Evolutionary conservation across 2,113 vertebrate genomes (phyloP).

Genomic region (Thunnus thynnus): DNA sequence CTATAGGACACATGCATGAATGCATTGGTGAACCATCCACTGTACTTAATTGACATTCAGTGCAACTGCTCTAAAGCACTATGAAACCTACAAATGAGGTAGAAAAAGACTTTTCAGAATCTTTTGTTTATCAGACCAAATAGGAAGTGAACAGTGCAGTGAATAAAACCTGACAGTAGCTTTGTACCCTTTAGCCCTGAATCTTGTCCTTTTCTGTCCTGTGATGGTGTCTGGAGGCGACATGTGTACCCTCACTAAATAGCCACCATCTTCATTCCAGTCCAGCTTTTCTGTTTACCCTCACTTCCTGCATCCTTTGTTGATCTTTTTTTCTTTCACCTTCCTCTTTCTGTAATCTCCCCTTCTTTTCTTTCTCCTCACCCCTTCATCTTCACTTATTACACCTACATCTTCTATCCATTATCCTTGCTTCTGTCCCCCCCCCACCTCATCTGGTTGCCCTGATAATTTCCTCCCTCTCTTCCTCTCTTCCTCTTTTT

Average conservation of each 20-base stretch:
- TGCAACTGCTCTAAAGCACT: background rate
- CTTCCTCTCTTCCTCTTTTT: background rate
- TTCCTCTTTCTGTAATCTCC: too few relatives aligned
- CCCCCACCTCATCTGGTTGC: background rate
- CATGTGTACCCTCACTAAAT: slow-evolving; percentile 16
- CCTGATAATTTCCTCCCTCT: background rate
- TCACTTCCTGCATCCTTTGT: background rate
- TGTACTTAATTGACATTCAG: slow-evolving; percentile 10
- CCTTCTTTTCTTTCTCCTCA: background rate
- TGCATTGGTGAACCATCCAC: background rate
- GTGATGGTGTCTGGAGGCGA: slow-evolving; percentile 11
- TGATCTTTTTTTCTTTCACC: background rate
- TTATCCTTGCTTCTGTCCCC: background rate
- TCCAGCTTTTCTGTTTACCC: background rate
- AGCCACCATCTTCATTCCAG: background rate
- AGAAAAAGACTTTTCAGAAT: background rate
- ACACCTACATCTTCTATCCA: background rate
- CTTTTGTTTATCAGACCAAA: background rate
- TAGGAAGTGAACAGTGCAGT: background rate
- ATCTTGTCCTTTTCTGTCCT: slow-evolving; percentile 17
- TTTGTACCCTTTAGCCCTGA: background rate
- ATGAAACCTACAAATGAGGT: background rate
- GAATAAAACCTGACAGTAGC: slow-evolving; percentile 20
- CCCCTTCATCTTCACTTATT: background rate
- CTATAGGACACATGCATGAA: background rate